Evolutionary conservation across 2,797 vertebrate genomes (phyloP).

Genomic region (Spheniscus humboldti): DNA sequence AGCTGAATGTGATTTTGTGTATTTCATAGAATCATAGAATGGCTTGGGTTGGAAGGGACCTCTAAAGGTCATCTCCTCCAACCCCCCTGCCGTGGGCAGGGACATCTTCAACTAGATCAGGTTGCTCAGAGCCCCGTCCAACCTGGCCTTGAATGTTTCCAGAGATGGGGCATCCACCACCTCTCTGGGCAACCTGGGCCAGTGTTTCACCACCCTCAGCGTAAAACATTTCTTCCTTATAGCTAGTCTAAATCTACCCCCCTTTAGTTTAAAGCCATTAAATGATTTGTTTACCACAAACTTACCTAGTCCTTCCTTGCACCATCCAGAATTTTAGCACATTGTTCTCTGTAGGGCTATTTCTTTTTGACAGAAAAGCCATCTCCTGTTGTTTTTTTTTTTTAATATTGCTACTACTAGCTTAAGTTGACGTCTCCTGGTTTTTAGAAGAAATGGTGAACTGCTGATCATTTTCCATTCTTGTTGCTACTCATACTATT

Average conservation of each 20-base stretch:
- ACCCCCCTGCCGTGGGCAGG: too few relatives aligned
- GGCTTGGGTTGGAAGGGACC: too few relatives aligned
- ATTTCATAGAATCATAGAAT: neutral
- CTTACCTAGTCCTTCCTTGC: neutral
- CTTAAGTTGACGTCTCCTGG: neutral
- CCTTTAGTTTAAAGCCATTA: too few relatives aligned
- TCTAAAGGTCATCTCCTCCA: too few relatives aligned
- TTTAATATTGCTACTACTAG: neutral
- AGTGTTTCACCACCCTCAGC: too few relatives aligned
- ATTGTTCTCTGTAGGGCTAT: neutral
- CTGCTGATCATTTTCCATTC: neutral
- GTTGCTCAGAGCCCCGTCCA: too few relatives aligned
- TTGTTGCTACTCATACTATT: neutral
- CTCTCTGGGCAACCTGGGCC: too few relatives aligned
- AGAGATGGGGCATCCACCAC: too few relatives aligned
- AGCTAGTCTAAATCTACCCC: too few relatives aligned
- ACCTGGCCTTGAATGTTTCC: too few relatives aligned
- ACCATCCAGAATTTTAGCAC: neutral
- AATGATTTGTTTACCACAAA: neutral
- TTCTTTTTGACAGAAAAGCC: neutral
- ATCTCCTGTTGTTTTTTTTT: neutral
- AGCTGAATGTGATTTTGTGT: neutral
- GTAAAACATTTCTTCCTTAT: too few relatives aligned
- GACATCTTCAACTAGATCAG: too few relatives aligned
- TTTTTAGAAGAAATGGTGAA: neutral